Percentiles rank a stretch among this genome's conserved stretches.
Conservation (phyloP, 2,888 invertebrate genomes). For the Halictus quadricinctus region DNA sequence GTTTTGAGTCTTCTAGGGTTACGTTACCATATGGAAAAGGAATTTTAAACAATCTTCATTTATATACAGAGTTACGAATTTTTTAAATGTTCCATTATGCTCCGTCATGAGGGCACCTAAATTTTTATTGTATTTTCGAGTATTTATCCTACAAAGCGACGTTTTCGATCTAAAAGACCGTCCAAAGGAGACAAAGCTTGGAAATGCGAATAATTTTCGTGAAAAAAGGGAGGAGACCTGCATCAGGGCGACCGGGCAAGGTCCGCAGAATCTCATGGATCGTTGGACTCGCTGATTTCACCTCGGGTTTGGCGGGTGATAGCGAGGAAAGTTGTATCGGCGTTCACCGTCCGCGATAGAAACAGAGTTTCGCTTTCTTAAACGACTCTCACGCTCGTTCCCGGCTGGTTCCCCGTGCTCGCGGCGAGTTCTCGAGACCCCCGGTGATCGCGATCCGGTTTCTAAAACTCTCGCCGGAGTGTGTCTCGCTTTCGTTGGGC, state of each 20-base stretch:
- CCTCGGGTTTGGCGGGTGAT: slow-evolving; percentile 56
- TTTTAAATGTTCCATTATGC: no score
- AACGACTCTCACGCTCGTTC: slow-evolving; percentile 71
- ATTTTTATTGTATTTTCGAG: no score
- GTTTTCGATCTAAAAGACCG: background rate
- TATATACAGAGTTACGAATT: no score
- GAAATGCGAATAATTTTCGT: background rate
- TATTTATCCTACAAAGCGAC: no score
- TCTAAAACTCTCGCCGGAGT: slow-evolving; percentile 76
- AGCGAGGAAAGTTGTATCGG: slow-evolving; percentile 60
- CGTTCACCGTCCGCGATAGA: slow-evolving; percentile 42
- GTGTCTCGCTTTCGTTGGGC: slow-evolving; percentile 72
- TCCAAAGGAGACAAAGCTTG: background rate
- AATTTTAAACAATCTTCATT: no score
- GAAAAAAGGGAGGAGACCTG: background rate
- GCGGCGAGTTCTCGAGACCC: slow-evolving; percentile 72
- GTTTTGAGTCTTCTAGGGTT: no score
- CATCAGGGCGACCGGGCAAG: background rate
- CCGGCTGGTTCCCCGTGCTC: slow-evolving; percentile 57
- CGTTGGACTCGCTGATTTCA: slow-evolving; percentile 65
- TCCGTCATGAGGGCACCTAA: no score
- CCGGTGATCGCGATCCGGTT: slow-evolving; percentile 75
- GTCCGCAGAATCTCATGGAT: slow-evolving; percentile 14
- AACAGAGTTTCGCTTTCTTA: slow-evolving; percentile 77
- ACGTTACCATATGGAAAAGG: no score